Conservation (phyloP, 2,888 invertebrate species). For the Therioaphis trifolii region DNA sequence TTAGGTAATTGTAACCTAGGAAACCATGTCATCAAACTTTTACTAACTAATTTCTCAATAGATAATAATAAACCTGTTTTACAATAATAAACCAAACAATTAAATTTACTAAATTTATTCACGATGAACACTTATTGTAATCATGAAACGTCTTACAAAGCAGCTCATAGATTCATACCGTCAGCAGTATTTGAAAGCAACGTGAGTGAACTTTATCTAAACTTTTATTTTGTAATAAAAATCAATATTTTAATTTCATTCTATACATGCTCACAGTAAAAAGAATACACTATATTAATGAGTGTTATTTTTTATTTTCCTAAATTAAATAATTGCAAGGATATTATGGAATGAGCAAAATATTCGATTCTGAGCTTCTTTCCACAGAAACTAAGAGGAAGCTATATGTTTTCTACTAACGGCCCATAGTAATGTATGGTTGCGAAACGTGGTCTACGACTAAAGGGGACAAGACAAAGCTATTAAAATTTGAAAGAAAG, state of each 20-base stretch:
- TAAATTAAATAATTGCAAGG: too few relatives aligned
- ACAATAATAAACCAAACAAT: not conserved
- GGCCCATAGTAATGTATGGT: too few relatives aligned
- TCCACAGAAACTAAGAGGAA: too few relatives aligned
- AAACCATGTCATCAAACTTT: constrained; percentile 9
- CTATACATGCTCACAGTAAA: not conserved
- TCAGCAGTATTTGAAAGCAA: constrained; percentile 34
- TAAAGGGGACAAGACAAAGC: too few relatives aligned
- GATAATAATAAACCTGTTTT: not conserved
- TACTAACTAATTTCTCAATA: not conserved
- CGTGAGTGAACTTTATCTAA: not conserved
- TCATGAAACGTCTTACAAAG: constrained; percentile 23
- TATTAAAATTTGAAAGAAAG: too few relatives aligned
- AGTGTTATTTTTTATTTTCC: too few relatives aligned
- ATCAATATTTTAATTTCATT: too few relatives aligned
- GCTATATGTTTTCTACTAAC: too few relatives aligned
- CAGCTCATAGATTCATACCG: constrained; percentile 47
- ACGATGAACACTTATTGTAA: not conserved
- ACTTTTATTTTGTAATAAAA: too few relatives aligned
- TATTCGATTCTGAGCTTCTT: too few relatives aligned
- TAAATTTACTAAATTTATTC: not conserved
- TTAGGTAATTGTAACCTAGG: constrained; percentile 22
- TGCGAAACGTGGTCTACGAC: too few relatives aligned
- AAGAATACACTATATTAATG: not conserved
- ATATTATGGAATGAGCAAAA: too few relatives aligned